Percentiles rank a stretch among this genome's conserved stretches.
phyloP scores from a whole-genome alignment of 2,888 invertebrate species.

The Phytoseiulus persimilis region DNA sequence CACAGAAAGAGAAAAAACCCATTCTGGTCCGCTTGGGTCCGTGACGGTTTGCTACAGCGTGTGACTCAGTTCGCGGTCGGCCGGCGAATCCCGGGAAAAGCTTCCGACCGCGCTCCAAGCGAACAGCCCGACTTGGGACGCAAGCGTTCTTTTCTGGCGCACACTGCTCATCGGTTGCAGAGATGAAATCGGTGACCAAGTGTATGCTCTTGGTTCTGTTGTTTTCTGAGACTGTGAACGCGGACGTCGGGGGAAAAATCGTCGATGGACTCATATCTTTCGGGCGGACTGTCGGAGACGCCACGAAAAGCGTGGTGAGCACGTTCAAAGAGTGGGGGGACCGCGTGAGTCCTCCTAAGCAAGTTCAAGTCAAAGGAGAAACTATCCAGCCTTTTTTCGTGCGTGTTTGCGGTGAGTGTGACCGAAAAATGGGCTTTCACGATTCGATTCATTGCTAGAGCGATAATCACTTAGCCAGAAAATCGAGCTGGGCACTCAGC shows the following conservation, averaged over 20 bases:
- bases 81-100: not conserved
- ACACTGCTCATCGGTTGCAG: not conserved
- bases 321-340: conserved; percentile 19
- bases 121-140: not conserved
- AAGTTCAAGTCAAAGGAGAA: not conserved
- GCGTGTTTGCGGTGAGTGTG: conserved; percentile 23
- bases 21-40: not conserved
- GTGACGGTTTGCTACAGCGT: not conserved
- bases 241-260: not conserved
- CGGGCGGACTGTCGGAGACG: conserved; percentile 11
- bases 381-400: not conserved
- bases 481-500: too few relatives aligned
- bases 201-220: not conserved
- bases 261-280: conserved; percentile 14
- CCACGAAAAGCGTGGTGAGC: conserved; percentile 27
- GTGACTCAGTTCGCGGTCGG: not conserved
- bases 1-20: not conserved
- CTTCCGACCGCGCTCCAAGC: not conserved
- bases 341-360: conserved; percentile 10
- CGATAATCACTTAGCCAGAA: too few relatives aligned
- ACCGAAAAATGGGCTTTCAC: not conserved
- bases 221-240: not conserved
- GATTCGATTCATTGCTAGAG: too few relatives aligned
- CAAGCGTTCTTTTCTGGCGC: not conserved
- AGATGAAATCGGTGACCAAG: not conserved